phyloP scores from a whole-genome alignment of 2,113 vertebrate genomes.

The Ramphastos sulfuratus region DNA sequence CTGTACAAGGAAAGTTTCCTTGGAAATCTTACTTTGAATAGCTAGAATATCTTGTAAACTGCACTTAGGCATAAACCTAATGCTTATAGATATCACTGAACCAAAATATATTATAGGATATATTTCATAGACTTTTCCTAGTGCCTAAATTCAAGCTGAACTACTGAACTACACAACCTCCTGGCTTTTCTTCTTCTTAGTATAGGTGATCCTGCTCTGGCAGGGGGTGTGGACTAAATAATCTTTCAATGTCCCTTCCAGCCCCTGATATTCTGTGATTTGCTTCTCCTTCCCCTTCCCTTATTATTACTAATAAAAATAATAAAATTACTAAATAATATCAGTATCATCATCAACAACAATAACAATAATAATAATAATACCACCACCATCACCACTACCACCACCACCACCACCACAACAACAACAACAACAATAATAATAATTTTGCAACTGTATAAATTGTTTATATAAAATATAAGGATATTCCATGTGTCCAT shows the following conservation, averaged over 20 bases:
- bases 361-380: neutral
- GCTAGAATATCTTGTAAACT: neutral
- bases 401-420: no score
- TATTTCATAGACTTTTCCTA: neutral
- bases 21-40: neutral
- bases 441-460: neutral
- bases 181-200: neutral
- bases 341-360: no score
- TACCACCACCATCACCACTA: no score
- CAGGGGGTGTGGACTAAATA: no score
- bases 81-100: neutral
- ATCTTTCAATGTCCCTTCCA: no score
- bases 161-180: neutral
- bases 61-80: neutral
- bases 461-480: neutral
- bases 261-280: no score
- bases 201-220: no score
- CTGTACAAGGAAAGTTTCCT: neutral
- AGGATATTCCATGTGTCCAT: neutral
- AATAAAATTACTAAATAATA: no score
- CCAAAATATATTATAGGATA: neutral
- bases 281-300: neutral
- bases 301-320: neutral
- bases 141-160: neutral
- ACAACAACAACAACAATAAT: neutral